Evolutionary conservation across 1,140 invertebrate species (phyloP), one percentile per base, ranked within the genome.

Genomic region (Tetraneura akinire): DNA sequence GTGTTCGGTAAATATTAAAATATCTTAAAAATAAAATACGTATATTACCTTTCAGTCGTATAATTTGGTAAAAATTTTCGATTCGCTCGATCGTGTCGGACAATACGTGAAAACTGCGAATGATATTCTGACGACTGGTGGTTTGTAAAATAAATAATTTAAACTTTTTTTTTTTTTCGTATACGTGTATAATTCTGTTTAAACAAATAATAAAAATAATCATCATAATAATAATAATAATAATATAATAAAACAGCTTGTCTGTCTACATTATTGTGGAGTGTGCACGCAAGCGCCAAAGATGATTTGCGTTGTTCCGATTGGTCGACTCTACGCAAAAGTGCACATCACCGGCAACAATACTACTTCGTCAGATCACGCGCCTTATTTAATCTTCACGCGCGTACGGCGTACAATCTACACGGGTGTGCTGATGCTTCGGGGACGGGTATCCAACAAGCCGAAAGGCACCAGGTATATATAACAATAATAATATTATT

Each of bases 371-470:
- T 23, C 55, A n/a, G 21, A 37, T 80, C 37, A 26, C 68, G 47
- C 68, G 68, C 60, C 68, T 66, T 55, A 64, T 76, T 32, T 62
- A 13, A 51, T 60, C 47, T 80, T 57, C 49, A 62, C 32, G 68
- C 21, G 14, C 66, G 14, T 45, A 68, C 64, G 64, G 37, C 49
- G 55, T 32, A 49, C 64, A 23, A 80, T 66, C 45, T 66, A 80
- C 64, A 32, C 49, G 55, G 80, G 49, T 80, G 80, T 70, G 64
- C 70, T 80, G 51, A 70, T 64, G 57, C 42, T 71, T 26, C 60
- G 60, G 55, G 66, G 49, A 9, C 70, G 80, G 51, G 70, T 71
- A 70, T 80, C 64, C 51, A 68, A 66, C 64, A 14, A 71, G 53
- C 51, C 70, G 80, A 70, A 55, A 66, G 60, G 60, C 78, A 47